These are phyloP conservation scores for Aurelia coerulea DNA, from an alignment of 30 jellyfish, hydroid and myxozoan species.

Conservation along the genomic window DNA sequence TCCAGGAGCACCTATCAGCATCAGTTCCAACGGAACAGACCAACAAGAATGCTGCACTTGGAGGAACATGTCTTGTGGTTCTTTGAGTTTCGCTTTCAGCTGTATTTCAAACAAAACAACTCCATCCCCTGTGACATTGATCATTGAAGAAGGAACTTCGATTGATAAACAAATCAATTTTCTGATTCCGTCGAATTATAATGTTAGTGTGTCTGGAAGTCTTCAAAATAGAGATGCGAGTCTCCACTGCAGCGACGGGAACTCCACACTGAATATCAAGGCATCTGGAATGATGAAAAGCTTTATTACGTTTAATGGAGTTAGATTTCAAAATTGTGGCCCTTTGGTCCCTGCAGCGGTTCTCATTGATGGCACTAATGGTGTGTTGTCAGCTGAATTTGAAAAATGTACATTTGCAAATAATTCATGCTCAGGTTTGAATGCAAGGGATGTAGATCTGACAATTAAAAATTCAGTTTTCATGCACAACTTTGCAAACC, in stretches of 20 bases:
- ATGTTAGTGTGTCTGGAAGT: conserved; percentile 3
- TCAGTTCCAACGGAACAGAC: conserved; percentile 5
- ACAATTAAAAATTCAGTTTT: conserved; percentile 20
- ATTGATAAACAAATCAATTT: neutral
- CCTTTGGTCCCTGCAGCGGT: conserved; percentile 53
- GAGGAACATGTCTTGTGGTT: neutral
- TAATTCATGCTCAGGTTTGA: conserved; percentile 65
- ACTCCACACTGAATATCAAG: neutral
- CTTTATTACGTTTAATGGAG: neutral
- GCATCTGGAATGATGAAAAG: conserved; percentile 1
- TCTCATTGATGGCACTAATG: conserved; percentile 35
- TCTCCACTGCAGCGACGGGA: neutral
- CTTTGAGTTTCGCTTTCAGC: conserved; percentile 13
- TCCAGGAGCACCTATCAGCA: neutral
- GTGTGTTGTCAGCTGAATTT: conserved; percentile 36
- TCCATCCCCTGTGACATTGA: neutral
- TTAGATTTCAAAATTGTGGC: conserved; percentile 38
- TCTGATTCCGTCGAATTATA: conserved; percentile 1
- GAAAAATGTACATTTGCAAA: conserved; percentile 42
- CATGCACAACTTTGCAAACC: conserved; percentile 46
- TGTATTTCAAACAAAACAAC: conserved; percentile 17
- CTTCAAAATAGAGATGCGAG: neutral
- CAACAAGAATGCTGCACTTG: neutral
- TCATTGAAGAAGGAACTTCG: conserved; percentile 9
- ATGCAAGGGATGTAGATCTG: conserved; percentile 48